These are phyloP conservation scores for Morone chrysops DNA, from an alignment of 2,113 vertebrate species.

Conservation along the genomic window DNA sequence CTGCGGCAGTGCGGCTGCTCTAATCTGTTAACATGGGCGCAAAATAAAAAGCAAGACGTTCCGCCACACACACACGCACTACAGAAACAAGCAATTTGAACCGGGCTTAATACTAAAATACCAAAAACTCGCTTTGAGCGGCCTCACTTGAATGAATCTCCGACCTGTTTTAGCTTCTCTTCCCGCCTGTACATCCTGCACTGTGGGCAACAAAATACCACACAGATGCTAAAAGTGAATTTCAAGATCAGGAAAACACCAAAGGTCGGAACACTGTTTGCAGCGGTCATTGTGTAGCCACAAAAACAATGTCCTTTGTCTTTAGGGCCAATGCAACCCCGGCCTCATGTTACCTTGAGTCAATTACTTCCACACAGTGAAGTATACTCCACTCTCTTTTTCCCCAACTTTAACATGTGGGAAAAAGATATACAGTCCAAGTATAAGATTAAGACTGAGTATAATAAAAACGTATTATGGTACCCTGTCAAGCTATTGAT, in stretches of 20 bases:
- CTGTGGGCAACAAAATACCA: neutral
- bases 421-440: neutral
- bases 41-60: too few species aligned
- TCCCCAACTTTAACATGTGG: neutral
- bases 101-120: too few species aligned
- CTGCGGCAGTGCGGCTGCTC: too few species aligned
- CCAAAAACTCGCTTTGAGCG: too few species aligned
- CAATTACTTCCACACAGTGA: neutral
- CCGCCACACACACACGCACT: too few species aligned
- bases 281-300: neutral
- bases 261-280: neutral
- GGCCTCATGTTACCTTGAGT: neutral
- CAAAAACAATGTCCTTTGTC: neutral
- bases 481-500: neutral
- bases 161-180: neutral
- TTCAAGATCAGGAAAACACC: neutral
- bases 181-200: neutral
- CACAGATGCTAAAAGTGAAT: neutral
- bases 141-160: neutral
- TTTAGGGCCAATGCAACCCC: neutral
- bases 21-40: too few species aligned
- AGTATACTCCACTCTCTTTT: neutral
- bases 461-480: neutral
- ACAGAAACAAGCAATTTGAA: neutral
- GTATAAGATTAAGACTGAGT: neutral